A percentile compares a stretch with the other conserved stretches of the same genome.
phyloP scores from a whole-genome alignment of 2,113 vertebrate species.

The Anguilla japonica region DNA sequence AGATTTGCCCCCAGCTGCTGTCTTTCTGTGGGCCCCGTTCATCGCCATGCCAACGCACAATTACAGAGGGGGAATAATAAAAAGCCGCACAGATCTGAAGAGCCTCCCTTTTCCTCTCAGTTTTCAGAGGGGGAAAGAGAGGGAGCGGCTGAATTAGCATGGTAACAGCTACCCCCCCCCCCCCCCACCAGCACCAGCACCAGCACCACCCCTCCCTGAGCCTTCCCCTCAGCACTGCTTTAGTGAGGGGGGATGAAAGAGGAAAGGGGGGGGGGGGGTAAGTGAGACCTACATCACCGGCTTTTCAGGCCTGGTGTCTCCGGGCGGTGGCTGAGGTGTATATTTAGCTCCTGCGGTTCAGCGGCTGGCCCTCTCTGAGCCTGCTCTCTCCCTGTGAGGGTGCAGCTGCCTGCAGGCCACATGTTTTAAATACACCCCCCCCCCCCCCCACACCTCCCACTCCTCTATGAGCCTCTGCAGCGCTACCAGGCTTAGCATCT shows the following conservation, averaged over 20 bases:
- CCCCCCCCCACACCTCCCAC: too few relatives aligned
- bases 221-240: constrained; percentile 29
- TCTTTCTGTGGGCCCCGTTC: constrained; percentile 51
- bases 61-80: constrained; percentile 49
- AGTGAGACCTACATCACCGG: neutral
- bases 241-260: constrained; percentile 2
- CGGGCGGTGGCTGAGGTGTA: constrained; percentile 44
- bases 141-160: constrained; percentile 42
- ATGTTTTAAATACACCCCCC: constrained; percentile 46
- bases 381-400: too few relatives aligned
- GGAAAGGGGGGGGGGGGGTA: constrained; percentile 25
- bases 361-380: neutral
- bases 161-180: constrained; percentile 41
- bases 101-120: constrained; percentile 26
- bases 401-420: constrained; percentile 44
- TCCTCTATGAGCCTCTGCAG: constrained; percentile 24
- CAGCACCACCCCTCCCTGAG: neutral
- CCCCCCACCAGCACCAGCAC: neutral
- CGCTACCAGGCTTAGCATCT: constrained; percentile 33
- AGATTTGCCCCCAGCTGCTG: constrained; percentile 55
- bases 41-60: constrained; percentile 59
- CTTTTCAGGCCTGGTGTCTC: constrained; percentile 30
- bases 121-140: constrained; percentile 32
- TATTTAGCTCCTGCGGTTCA: constrained; percentile 40
- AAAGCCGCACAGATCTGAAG: constrained; percentile 45